Base-by-base conservation (phyloP, 2,797 vertebrate genomes). In the Coracias cyanogaster region DNA sequence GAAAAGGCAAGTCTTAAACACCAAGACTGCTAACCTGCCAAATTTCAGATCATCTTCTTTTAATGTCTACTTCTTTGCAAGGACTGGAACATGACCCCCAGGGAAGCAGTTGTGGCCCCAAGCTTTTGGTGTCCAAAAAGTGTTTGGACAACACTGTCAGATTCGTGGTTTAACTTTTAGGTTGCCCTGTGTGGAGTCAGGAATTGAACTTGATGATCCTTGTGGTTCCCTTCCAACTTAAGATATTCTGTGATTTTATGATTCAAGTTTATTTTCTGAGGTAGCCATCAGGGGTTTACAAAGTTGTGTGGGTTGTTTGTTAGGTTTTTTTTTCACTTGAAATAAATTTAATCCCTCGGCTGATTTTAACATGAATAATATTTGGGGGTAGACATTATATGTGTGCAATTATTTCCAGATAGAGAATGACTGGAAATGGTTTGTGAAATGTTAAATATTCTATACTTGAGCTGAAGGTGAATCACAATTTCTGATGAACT, bases 401-500 rank as follows among this genome's bases (percentile, higher is more conserved):
- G 6, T 33, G 17, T 70, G 67, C 9, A 74, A 5, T 87, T 84
- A 89, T 93, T 43, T 64, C 24, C 31, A 46, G 13, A 20, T 46
- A n/a, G 7, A 48, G 17, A 91, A 71, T 81, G 90, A 71, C 45
- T 82, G 39, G 80, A 80, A 89, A 91, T 61, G 7, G 35, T 92
- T 91, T 77, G 24, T 55, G 22, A 55, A 86, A 94, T 60, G 10
- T 37, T 95, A 94, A 88, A 54, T 89, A 65, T 18, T 2, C 12
- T 76, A n/a, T 88, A 89, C 61, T 72, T 74, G 43, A 58, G 67
- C 81, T 93, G 64, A 82, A 95, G 31, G 55, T 89, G 88, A 91
- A 96, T 89, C 60, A 92, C 64, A 15, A 69, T 95, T 93, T 94
- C 70, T 92, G 43, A 88, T 74, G 92, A 96, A 86, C 18, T 25